Conservation (phyloP, 2,797 vertebrate species). For the Danio kyathit region DNA sequence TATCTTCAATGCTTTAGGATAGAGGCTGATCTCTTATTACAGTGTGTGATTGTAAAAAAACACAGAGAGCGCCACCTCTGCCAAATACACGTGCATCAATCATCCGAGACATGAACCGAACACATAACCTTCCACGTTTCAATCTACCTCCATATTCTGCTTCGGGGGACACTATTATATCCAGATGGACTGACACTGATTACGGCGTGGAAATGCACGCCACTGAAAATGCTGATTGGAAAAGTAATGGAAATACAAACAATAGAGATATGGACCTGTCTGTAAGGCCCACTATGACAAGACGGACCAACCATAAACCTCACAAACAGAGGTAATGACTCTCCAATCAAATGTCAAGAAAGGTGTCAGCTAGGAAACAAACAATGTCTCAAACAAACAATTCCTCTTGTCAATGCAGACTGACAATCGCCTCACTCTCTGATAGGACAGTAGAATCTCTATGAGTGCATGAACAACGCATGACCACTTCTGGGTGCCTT, state of each 20-base stretch:
- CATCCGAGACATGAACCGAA: neutral
- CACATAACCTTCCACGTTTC: neutral
- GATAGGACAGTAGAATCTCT: conserved; percentile 3
- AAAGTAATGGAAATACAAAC: neutral
- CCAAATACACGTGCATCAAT: conserved; percentile 1
- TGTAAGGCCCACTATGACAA: neutral
- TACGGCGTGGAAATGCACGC: neutral
- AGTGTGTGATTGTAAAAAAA: neutral
- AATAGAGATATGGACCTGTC: neutral
- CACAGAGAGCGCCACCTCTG: neutral
- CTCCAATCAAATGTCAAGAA: conserved; percentile 19
- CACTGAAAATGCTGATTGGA: neutral
- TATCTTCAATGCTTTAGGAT: neutral
- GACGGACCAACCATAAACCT: neutral
- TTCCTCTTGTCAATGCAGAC: neutral
- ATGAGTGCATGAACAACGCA: neutral
- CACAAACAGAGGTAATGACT: conserved; percentile 12
- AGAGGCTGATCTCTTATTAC: neutral
- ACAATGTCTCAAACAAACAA: too few relatives aligned
- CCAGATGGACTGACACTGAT: conserved; percentile 3
- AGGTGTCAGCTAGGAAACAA: neutral
- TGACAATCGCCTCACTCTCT: conserved; percentile 7
- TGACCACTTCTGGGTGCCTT: neutral
- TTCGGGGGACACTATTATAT: neutral
- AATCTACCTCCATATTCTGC: neutral